Conservation (phyloP, 2,888 invertebrate genomes). For the Spodoptera picta region DNA sequence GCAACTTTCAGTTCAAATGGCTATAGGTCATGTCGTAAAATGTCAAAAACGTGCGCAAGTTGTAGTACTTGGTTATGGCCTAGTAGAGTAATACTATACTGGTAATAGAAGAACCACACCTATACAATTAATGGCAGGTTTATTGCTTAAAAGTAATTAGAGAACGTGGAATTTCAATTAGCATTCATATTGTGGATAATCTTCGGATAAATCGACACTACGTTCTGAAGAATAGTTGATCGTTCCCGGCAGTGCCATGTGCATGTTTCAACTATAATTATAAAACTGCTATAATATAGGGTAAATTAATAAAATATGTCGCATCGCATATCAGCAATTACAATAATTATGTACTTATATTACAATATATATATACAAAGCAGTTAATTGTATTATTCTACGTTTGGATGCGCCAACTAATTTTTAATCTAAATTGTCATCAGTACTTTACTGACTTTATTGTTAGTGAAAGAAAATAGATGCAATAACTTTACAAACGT, state of each 20-base stretch:
- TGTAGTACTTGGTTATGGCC: conserved; percentile 16
- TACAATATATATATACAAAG: neutral
- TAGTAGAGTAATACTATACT: conserved; percentile 35
- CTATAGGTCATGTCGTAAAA: conserved; percentile 55
- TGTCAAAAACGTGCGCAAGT: conserved; percentile 55
- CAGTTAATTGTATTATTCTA: conserved; percentile 2
- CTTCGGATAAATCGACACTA: neutral
- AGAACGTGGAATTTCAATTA: conserved; percentile 12
- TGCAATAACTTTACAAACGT: no score
- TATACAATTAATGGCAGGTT: conserved; percentile 1
- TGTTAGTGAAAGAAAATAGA: no score
- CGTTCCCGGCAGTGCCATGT: neutral
- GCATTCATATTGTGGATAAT: conserved; percentile 6
- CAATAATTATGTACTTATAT: conserved; percentile 6
- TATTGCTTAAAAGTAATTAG: conserved; percentile 10
- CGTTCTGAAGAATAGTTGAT: neutral
- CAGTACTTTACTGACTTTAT: no score
- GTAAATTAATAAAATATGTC: no score
- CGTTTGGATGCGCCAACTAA: no score
- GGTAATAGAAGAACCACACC: conserved; percentile 18
- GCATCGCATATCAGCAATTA: conserved; percentile 18
- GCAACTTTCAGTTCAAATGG: conserved; percentile 22
- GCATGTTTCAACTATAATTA: neutral
- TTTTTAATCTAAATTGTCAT: no score
- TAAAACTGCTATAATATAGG: neutral